phyloP scores from a whole-genome alignment of 2,888 invertebrate genomes.

The Mechanitis mazaeus region DNA sequence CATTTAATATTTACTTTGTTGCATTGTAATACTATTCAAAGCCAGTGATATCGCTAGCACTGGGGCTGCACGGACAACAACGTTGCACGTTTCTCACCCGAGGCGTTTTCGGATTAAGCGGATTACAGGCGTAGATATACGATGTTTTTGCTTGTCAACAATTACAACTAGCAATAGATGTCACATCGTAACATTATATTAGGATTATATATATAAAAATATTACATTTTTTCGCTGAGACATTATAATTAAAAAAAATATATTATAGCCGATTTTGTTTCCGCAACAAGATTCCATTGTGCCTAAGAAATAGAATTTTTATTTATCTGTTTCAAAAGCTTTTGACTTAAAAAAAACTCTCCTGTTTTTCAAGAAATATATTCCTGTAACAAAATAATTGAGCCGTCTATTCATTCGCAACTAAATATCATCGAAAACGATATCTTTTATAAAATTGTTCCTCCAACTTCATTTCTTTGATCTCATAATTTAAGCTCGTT shows the following conservation, averaged over 20 bases:
- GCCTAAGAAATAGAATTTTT: too few relatives aligned
- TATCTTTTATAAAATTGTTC: conserved; percentile 25
- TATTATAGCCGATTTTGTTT: background rate
- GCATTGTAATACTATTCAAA: too few relatives aligned
- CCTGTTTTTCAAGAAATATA: background rate
- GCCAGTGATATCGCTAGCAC: conserved; percentile 33
- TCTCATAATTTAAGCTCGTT: conserved; percentile 34
- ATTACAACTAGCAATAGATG: conserved; percentile 43
- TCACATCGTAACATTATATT: conserved; percentile 9
- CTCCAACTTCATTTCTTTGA: conserved; percentile 31
- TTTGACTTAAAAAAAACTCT: too few relatives aligned
- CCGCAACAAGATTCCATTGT: conserved; percentile 6
- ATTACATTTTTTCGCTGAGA: background rate
- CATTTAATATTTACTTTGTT: too few relatives aligned
- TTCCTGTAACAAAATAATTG: background rate
- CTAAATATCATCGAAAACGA: conserved; percentile 15
- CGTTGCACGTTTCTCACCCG: conserved; percentile 48
- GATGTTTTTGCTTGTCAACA: conserved; percentile 51
- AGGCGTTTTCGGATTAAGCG: conserved; percentile 56
- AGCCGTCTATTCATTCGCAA: background rate
- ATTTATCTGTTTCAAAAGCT: too few relatives aligned
- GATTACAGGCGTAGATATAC: conserved; percentile 55
- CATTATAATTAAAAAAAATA: too few relatives aligned
- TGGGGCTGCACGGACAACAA: conserved; percentile 26
- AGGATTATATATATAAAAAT: background rate